These are phyloP conservation scores for Glossosoma conforme DNA, from an alignment of 1,140 invertebrate genomes.

Conservation along the genomic window DNA sequence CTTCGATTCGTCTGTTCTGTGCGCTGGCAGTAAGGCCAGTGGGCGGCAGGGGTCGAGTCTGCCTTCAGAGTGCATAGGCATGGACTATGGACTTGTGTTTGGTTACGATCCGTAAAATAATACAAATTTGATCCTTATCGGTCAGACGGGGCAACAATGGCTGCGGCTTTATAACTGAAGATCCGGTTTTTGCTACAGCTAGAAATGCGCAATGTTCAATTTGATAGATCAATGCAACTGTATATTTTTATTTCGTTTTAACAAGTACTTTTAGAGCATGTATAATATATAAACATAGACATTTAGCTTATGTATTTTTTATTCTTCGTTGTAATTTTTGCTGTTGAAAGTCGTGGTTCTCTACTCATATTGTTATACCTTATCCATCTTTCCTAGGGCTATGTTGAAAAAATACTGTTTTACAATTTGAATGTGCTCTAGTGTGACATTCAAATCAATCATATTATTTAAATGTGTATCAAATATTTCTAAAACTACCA, in stretches of 20 bases:
- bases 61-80: no score
- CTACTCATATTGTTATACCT: neutral
- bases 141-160: slow-evolving; percentile 14
- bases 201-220: neutral
- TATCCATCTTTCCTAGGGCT: no score
- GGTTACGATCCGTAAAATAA: slow-evolving; percentile 16
- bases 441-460: no score
- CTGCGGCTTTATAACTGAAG: slow-evolving; percentile 9
- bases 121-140: slow-evolving; percentile 24
- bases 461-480: no score
- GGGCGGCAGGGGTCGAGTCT: no score
- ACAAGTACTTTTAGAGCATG: neutral
- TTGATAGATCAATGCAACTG: neutral
- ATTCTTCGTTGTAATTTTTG: no score
- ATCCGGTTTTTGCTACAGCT: slow-evolving; percentile 16
- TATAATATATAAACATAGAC: neutral
- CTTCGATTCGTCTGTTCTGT: no score
- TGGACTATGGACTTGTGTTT: slow-evolving; percentile 13
- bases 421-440: no score
- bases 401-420: no score
- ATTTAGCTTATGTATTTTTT: neutral
- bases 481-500: no score
- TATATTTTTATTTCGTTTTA: neutral
- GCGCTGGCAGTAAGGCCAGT: no score
- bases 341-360: neutral